Evolutionary conservation across 2,797 vertebrate species (phyloP).

Genomic region (Aplochiton taeniatus): DNA sequence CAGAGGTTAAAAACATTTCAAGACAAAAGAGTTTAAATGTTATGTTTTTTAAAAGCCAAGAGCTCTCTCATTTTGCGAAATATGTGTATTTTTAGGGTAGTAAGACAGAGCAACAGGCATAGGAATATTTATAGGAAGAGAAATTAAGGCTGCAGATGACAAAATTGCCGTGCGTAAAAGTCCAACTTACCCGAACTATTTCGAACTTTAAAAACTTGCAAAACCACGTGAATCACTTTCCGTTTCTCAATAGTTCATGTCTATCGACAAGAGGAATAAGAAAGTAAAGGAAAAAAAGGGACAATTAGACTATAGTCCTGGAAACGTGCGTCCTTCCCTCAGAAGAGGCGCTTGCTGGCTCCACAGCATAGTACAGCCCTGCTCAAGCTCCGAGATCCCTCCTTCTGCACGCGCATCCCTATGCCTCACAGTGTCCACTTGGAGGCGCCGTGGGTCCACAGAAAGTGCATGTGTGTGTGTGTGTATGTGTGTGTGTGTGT

Average conservation of each 20-base stretch:
- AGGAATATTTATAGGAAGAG: not conserved
- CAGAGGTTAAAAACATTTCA: not conserved
- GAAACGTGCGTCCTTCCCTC: constrained; percentile 57
- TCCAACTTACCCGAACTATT: constrained; percentile 59
- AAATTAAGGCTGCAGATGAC: not conserved
- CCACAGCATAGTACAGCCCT: constrained; percentile 57
- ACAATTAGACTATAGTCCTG: constrained; percentile 46
- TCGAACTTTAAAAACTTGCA: constrained; percentile 42
- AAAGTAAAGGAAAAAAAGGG: constrained; percentile 22
- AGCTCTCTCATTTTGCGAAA: not conserved
- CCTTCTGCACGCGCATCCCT: constrained; percentile 51
- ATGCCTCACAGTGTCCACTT: constrained; percentile 41
- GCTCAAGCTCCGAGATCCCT: constrained; percentile 46
- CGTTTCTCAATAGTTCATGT: constrained; percentile 60
- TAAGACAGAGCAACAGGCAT: not conserved
- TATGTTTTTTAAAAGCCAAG: no score
- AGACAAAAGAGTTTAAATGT: no score
- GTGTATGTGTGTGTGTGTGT: constrained; percentile 14
- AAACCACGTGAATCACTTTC: constrained; percentile 6
- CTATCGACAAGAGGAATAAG: constrained; percentile 16
- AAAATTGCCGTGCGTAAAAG: constrained; percentile 49
- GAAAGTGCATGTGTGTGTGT: constrained; percentile 30
- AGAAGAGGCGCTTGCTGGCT: constrained; percentile 61
- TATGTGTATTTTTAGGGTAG: not conserved
- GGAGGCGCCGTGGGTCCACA: constrained; percentile 68